Evolutionary conservation across 2,888 invertebrate species (phyloP), one percentile per base, ranked within the genome.

Genomic region (Hartigia nigra): DNA sequence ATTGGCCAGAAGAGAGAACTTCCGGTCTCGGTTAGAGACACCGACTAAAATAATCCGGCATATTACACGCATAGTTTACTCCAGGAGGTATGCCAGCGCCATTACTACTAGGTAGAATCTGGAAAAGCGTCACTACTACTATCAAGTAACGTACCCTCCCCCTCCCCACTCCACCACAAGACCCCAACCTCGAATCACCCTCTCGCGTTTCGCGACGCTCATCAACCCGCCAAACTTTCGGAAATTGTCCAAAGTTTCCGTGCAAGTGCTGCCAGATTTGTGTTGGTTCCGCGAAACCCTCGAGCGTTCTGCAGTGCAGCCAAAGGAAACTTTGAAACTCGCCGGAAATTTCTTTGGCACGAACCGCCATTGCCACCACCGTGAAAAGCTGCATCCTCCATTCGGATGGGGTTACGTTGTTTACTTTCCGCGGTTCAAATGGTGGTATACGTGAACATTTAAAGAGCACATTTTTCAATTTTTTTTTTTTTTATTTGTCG

Each of bases 1-100:
- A 12, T 72, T 31, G 31, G 31, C 12, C 31, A 14, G 72, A 32
- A 31, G 31, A 31, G 32, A 31, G 4, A n/a, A n/a, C 31, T 31
- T 31, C 31, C 12, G 31, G 72, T 31, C 31, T 12, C 72, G 72
- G 12, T 77, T 80, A 74, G 55, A 55, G 55, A 55, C 5, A 14
- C 69, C 75, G 80, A 78, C 81, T 86, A 79, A 84, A 84, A 87
- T 84, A 84, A 86, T 88, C 87, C 84, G 82, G 83, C 81, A 79
- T 82, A 85, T 87, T 86, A 86, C 86, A 83, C 83, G 86, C 86
- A 84, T 84, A 86, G 86, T 86, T 88, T 87, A 82, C 78, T 82
- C 83, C 81, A 79, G 79, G 78, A 85, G 81, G 81, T 81, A 82
- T 77, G 79, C 80, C 80, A 78, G 77, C 75, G 55, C 76, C 78